A percentile compares a stretch with the other conserved stretches of the same genome.
These are phyloP conservation scores for Periplaneta americana DNA, from an alignment of 1,140 invertebrate species.

Conservation along the genomic window DNA sequence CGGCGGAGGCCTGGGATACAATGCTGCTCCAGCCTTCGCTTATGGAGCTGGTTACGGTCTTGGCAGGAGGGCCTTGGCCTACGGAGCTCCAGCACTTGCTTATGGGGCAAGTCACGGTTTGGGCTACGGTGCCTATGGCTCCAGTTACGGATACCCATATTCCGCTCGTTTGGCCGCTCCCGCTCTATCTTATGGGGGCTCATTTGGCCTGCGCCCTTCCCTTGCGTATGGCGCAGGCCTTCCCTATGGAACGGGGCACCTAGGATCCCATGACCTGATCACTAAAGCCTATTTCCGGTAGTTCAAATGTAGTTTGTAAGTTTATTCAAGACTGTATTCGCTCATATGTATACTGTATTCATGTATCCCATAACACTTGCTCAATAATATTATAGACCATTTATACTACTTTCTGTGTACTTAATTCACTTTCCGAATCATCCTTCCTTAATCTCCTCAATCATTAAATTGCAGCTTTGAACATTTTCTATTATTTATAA, in stretches of 20 bases:
- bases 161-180: no score
- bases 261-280: not conserved
- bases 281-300: not conserved
- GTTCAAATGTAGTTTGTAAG: not conserved
- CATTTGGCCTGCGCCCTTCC: not conserved
- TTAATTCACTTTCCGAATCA: no score
- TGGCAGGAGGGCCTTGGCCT: no score
- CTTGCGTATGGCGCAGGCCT: not conserved
- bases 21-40: not conserved
- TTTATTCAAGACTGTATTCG: not conserved
- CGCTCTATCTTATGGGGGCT: no score
- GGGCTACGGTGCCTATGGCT: not conserved
- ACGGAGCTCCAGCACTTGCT: not conserved
- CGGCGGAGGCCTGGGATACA: not conserved
- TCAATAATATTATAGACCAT: no score
- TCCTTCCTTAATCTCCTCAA: no score
- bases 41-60: no score
- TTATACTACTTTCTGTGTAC: no score
- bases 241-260: not conserved
- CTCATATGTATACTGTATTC: not conserved
- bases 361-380: not conserved
- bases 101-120: not conserved
- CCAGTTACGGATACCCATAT: not conserved
- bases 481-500: no score
- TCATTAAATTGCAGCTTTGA: no score